Evolutionary conservation across 64 coral and sea anemone genomes (phyloP).

Genomic region (Dendronephthya gigantea): DNA sequence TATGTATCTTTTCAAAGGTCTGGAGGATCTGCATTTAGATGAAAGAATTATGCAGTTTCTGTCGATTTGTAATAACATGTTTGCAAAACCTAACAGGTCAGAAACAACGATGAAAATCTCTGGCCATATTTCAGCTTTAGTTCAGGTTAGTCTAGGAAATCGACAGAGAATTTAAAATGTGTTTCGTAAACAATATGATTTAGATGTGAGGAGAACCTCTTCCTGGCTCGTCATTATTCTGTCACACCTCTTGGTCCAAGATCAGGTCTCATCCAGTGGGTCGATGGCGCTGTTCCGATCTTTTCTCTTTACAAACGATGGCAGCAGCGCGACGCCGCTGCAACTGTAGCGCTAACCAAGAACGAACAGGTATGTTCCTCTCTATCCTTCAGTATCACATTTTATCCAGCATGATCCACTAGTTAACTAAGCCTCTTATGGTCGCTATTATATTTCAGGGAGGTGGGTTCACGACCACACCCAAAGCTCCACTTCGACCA

Average conservation of each 20-base stretch:
- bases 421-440: neutral
- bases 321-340: slow-evolving; percentile 78
- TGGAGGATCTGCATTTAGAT: slow-evolving; percentile 98
- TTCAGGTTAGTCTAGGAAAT: no score
- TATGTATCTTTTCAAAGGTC: slow-evolving; percentile 93
- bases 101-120: no score
- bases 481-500: slow-evolving; percentile 69
- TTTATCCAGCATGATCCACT: neutral
- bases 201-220: slow-evolving; percentile 26
- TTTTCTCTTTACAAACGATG: slow-evolving; percentile 94
- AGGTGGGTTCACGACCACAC: slow-evolving; percentile 52
- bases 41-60: slow-evolving; percentile 98
- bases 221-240: slow-evolving; percentile 89
- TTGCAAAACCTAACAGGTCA: slow-evolving; percentile 93
- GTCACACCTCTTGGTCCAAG: slow-evolving; percentile 92
- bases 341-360: slow-evolving; percentile 50
- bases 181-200: no score
- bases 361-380: slow-evolving; percentile 55
- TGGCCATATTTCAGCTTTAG: neutral
- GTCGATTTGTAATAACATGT: slow-evolving; percentile 99
- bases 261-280: slow-evolving; percentile 96
- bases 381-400: no score
- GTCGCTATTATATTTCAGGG: neutral
- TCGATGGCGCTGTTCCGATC: slow-evolving; percentile 92
- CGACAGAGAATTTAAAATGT: no score